Conservation (phyloP, 2,888 invertebrate genomes). For the Lacanobia oleracea region DNA sequence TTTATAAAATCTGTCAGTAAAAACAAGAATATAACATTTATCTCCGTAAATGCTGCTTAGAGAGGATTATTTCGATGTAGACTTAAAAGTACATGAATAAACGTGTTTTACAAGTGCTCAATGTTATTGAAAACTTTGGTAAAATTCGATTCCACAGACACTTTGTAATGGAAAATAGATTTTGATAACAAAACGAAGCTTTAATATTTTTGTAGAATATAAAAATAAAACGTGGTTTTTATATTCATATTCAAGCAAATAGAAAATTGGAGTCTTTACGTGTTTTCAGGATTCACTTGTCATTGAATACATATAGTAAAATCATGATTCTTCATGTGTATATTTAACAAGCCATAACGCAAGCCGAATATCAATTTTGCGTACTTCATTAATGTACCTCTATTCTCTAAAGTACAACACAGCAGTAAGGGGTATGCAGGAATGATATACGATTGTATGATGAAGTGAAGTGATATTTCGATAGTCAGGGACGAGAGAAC, state of each 20-base stretch:
- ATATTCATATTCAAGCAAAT: constrained; percentile 22
- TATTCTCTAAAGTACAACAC: too few species aligned
- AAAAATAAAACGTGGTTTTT: constrained; percentile 36
- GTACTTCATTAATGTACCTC: not conserved
- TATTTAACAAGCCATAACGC: not conserved
- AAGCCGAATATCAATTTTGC: not conserved
- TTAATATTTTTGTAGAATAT: constrained; percentile 28
- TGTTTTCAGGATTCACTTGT: constrained; percentile 13
- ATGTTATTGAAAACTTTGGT: constrained; percentile 34
- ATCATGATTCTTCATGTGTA: not conserved
- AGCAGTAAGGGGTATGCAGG: too few species aligned
- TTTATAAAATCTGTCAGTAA: constrained; percentile 74
- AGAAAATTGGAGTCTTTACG: constrained; percentile 15
- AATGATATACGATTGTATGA: too few species aligned
- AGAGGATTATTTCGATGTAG: constrained; percentile 9
- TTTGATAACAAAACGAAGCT: constrained; percentile 36
- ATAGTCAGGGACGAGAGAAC: too few species aligned
- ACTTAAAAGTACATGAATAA: constrained; percentile 16
- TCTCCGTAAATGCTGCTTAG: constrained; percentile 28
- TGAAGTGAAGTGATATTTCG: too few species aligned
- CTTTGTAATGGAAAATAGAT: constrained; percentile 33
- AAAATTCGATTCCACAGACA: constrained; percentile 40
- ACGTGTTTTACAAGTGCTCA: constrained; percentile 23
- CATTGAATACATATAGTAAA: not conserved
- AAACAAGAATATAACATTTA: constrained; percentile 54